phyloP scores from a whole-genome alignment of 1,140 invertebrate genomes.

The Hypothenemus hampei region DNA sequence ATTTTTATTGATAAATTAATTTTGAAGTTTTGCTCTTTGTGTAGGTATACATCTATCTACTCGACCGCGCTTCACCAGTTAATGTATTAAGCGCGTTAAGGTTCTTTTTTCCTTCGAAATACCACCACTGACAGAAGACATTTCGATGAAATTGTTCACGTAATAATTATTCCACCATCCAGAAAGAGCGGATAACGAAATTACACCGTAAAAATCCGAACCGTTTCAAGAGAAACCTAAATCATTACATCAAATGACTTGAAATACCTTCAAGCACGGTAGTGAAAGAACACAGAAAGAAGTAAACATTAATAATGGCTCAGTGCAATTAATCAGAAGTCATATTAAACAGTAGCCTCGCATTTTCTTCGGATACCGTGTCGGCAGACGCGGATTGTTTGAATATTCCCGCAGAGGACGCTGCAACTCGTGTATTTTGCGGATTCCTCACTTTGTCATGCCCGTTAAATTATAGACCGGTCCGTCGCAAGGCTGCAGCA shows the following conservation, averaged over 20 bases:
- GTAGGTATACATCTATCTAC: too few relatives aligned
- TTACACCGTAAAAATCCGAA: constrained; percentile 5
- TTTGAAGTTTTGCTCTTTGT: background rate
- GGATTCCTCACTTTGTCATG: constrained; percentile 28
- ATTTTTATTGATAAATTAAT: too few relatives aligned
- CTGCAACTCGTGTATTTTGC: constrained; percentile 23
- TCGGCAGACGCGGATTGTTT: constrained; percentile 31
- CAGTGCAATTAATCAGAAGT: constrained; percentile 40
- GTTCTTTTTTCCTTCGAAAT: too few relatives aligned
- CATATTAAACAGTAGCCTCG: constrained; percentile 41
- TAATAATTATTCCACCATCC: constrained; percentile 10
- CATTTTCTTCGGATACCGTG: constrained; percentile 36
- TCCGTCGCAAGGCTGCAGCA: constrained; percentile 18
- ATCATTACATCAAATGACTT: constrained; percentile 25
- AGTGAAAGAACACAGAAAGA: constrained; percentile 34
- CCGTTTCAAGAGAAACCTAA: constrained; percentile 7
- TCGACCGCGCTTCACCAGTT: too few relatives aligned
- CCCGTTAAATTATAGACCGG: constrained; percentile 22
- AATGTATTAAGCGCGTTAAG: too few relatives aligned
- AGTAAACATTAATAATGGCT: constrained; percentile 38
- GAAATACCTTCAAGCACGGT: constrained; percentile 29
- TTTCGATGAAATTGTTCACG: background rate
- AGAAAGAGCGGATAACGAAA: constrained; percentile 13
- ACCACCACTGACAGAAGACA: background rate
- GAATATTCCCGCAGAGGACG: constrained; percentile 27